A percentile compares a stretch with the other conserved stretches of the same genome.
Evolutionary conservation across 2,797 vertebrate genomes (phyloP).

Genomic region (Petrocephalus schoutedeni): DNA sequence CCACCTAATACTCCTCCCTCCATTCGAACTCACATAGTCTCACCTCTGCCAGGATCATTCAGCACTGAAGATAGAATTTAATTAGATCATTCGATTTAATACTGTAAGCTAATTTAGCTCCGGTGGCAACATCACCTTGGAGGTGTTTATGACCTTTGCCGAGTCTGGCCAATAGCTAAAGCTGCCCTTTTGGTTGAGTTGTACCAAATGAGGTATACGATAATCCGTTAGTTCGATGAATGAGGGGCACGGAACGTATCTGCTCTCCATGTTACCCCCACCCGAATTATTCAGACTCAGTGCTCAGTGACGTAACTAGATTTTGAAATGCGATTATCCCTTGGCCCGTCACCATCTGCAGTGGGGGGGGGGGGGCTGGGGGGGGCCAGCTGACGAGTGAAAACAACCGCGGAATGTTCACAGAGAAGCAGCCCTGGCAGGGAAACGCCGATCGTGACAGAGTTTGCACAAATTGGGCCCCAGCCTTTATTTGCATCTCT

Average conservation of each 20-base stretch:
- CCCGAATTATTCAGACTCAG: not conserved
- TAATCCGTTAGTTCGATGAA: not conserved
- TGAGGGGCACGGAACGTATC: not conserved
- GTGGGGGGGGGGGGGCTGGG: no score
- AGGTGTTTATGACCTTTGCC: conserved; percentile 3
- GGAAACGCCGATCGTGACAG: not conserved
- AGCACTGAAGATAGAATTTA: not conserved
- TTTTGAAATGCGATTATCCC: not conserved
- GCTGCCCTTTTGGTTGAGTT: not conserved
- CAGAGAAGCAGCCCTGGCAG: not conserved
- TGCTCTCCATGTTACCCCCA: not conserved
- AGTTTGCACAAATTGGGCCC: not conserved
- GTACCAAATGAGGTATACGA: not conserved
- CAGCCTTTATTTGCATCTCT: not conserved
- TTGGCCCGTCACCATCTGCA: not conserved
- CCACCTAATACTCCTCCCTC: not conserved
- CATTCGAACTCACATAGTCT: not conserved
- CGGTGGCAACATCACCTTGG: not conserved
- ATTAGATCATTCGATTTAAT: not conserved
- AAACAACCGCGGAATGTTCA: not conserved
- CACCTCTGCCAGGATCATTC: not conserved
- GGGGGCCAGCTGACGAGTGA: not conserved
- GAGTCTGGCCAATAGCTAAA: not conserved
- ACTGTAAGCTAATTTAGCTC: not conserved
- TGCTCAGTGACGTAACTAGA: not conserved